Evolutionary conservation across 1,140 invertebrate genomes (phyloP).

Genomic region (Nomia melanderi): DNA sequence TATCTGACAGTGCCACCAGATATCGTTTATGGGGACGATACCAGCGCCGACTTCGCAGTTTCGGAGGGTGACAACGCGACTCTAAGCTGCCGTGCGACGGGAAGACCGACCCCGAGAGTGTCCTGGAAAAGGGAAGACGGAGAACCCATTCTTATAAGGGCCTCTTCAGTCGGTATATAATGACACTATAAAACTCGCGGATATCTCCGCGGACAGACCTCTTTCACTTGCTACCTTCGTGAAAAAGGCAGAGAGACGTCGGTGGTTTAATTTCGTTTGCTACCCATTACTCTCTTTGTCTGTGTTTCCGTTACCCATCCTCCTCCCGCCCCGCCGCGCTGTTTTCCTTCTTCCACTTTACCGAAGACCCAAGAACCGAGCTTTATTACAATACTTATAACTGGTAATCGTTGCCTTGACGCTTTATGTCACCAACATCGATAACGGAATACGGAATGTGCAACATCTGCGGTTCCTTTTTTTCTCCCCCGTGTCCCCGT

Average conservation of each 20-base stretch:
- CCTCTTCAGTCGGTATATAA: slow-evolving; percentile 73
- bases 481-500: not conserved
- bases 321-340: not conserved
- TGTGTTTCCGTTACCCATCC: not conserved
- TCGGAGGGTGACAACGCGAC: slow-evolving; percentile 91
- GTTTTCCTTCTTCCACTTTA: not conserved
- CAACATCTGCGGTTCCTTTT: not conserved
- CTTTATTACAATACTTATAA: slow-evolving; percentile 31
- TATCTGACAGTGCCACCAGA: slow-evolving; percentile 86
- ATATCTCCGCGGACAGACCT: slow-evolving; percentile 35
- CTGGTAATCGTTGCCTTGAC: slow-evolving; percentile 7
- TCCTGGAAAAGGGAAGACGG: slow-evolving; percentile 87
- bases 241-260: slow-evolving; percentile 13
- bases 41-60: slow-evolving; percentile 88
- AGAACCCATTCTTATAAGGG: slow-evolving; percentile 86
- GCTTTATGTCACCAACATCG: slow-evolving; percentile 9
- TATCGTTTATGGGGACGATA: slow-evolving; percentile 85
- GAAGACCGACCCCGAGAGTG: slow-evolving; percentile 87
- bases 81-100: slow-evolving; percentile 88
- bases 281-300: slow-evolving; percentile 29
- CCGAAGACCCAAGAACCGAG: not conserved
- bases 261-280: slow-evolving; percentile 51
- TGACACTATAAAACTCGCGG: slow-evolving; percentile 49
- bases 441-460: not conserved
- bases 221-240: slow-evolving; percentile 17